These are phyloP conservation scores for Aegypius monachus DNA, from an alignment of 2,113 vertebrate genomes.

Conservation along the genomic window DNA sequence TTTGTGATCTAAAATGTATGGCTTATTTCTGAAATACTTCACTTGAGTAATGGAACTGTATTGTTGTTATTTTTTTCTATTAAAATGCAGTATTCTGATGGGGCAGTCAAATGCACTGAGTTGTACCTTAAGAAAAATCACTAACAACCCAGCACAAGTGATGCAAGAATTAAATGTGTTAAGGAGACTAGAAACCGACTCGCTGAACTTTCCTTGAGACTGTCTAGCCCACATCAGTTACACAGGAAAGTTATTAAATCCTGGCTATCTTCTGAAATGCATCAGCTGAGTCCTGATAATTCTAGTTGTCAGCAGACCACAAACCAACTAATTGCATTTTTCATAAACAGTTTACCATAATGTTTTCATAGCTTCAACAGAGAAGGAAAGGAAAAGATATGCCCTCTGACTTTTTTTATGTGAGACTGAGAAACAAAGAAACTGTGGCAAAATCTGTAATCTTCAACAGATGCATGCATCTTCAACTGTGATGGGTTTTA, in stretches of 20 bases:
- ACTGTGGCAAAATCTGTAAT: not conserved
- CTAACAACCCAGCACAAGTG: not conserved
- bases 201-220: not conserved
- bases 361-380: not conserved
- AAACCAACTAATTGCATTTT: not conserved
- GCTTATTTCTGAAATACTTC: not conserved
- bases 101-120: not conserved
- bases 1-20: not conserved
- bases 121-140: not conserved
- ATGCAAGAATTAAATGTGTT: not conserved
- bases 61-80: not conserved
- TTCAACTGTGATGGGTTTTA: not conserved
- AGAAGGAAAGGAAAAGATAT: not conserved
- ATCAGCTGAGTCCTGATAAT: not conserved
- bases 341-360: not conserved
- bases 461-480: not conserved
- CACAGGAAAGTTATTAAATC: not conserved
- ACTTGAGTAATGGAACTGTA: not conserved
- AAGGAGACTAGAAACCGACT: not conserved
- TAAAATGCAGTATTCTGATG: not conserved
- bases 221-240: not conserved
- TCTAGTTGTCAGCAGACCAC: not conserved
- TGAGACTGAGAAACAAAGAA: not conserved
- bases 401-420: not conserved
- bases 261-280: not conserved